Base-by-base conservation (phyloP, 2,888 invertebrate genomes). In the Amiota minor region DNA sequence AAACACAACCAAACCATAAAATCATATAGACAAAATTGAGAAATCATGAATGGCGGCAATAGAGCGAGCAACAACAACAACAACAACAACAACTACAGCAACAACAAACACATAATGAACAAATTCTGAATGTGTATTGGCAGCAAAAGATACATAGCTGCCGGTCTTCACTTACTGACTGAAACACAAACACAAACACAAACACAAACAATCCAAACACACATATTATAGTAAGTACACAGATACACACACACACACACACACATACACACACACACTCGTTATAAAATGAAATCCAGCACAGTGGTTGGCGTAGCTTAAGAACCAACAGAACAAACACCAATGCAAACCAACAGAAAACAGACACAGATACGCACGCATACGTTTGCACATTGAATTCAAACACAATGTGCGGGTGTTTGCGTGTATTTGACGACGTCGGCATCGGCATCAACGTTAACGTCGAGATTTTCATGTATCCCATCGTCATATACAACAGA, bases 81-180 rank as follows among this genome's bases (percentile, higher is more conserved):
- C 61, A 53, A 67, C 64, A 71, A 64, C 50, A 62, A 50, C 61
- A 20, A 71, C 49, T 49, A 71, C 20, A 1, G 16, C 20, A 73
- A 47, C 20, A 56, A 67, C 47, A 59, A 53, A 70, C 73, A 70
- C 70, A 70, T 23, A n/a, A 23, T 55, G 4, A 23, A 20, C 23
- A 59, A 45, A 20, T 8, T 70, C 69, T 70, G 70, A 71, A 64
- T 64, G 73, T 59, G 46, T 59, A 59, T 59, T 70, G 45, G 35
- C 61, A 50, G 6, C 46, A 35, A 69, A 61, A 77, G 71, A 67
- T 35, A 35, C 35, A 35, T 80, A 76, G 84, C 80, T 81, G 84
- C 80, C 79, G 81, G 80, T 80, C 79, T 82, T 86, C 85, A 82
- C 87, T 87, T 86, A 81, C 83, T 86, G 87, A 86, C 87, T 86